Base-by-base conservation (phyloP, 2,888 invertebrate genomes). In the Oasisia sp. region DNA sequence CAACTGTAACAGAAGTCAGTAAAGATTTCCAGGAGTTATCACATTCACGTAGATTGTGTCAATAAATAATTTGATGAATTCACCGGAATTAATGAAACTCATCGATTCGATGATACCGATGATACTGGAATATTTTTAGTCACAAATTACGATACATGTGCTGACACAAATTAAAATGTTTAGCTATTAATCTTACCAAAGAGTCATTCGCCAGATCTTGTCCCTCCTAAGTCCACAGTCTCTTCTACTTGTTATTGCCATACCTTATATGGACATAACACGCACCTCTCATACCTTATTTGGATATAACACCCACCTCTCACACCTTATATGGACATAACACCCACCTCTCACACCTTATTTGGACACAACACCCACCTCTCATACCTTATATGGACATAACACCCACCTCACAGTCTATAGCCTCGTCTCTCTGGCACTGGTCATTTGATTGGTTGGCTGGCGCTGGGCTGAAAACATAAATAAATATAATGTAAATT, bases 381-480 rank as follows among this genome's bases (percentile, higher is more conserved):
- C 1, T 1, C 50, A 50, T 50, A 50, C 50, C 5, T 50, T 50
- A 8, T 50, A 8, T 14, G 50, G 50, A 50, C 50, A 50, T 9
- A 50, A 50, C 50, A 90, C 14, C n/a, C 89, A 96, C 96, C 95
- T 96, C 96, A 93, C 96, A 97, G 94, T 98, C 98, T 45, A 98
- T 97, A n/a, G 97, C 97, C 96, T 98, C 98, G 95, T 98, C 97
- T 92, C 97, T 94, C 94, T 96, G 96, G 93, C 96, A 96, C 91
- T 97, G 96, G 94, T 97, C 97, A 32, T 97, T 96, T 27, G 97
- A 97, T 93, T 97, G 96, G 92, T 97, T 97, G 9, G 96, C 95
- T 89, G 97, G 97, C 44, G 97, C 96, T 74, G 74, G 74, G 74
- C 74, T 74, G 74, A 74, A 74, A 74, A 38, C 38, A 38, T 38